phyloP scores from a whole-genome alignment of 2,797 vertebrate species.

The Vireo griseus region DNA sequence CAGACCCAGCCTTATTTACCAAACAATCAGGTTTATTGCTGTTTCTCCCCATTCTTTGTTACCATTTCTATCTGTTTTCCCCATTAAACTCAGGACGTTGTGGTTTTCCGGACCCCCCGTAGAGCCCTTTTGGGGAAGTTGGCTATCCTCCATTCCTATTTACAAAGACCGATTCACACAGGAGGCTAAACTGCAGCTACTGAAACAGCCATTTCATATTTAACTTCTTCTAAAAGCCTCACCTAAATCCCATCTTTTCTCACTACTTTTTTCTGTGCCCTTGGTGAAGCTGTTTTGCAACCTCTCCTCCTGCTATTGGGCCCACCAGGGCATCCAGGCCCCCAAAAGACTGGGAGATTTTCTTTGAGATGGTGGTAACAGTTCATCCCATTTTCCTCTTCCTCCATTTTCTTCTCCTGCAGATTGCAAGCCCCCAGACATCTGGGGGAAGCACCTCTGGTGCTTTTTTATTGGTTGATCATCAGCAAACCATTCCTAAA shows the following conservation, averaged over 20 bases:
- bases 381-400: neutral
- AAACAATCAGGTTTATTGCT: constrained; percentile 69
- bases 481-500: neutral
- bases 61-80: constrained; percentile 62
- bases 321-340: neutral
- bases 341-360: neutral
- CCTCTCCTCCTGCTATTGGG: neutral
- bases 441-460: neutral
- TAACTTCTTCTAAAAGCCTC: constrained; percentile 23
- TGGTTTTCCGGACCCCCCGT: constrained; percentile 60
- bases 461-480: neutral
- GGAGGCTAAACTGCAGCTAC: constrained; percentile 44
- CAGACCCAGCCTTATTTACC: constrained; percentile 58
- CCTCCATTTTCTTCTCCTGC: neutral
- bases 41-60: constrained; percentile 63
- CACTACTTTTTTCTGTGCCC: neutral
- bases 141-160: constrained; percentile 66
- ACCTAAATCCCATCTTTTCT: neutral
- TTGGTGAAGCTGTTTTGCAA: neutral
- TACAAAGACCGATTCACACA: constrained; percentile 61
- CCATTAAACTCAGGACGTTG: constrained; percentile 60
- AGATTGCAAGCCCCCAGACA: fast-evolving
- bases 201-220: constrained; percentile 60
- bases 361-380: neutral
- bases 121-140: constrained; percentile 59